These are phyloP conservation scores for Poecile montanus DNA, from an alignment of 2,797 vertebrate genomes.

Conservation along the genomic window DNA sequence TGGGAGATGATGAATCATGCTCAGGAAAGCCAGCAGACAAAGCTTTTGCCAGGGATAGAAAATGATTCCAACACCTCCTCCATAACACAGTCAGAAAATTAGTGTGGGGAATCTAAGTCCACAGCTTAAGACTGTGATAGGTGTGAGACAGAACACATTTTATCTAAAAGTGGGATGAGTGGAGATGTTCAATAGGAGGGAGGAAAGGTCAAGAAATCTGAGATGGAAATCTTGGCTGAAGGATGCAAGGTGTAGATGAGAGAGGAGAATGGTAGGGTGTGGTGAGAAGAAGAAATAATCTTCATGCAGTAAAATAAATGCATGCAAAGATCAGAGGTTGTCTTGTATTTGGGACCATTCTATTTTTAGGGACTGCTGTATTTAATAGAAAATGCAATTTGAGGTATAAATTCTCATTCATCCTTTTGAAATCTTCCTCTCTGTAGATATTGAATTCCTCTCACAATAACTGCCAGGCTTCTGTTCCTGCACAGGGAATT, in stretches of 20 bases:
- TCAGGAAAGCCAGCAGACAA: not conserved
- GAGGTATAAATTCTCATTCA: conserved; percentile 7
- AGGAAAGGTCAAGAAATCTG: conserved; percentile 21
- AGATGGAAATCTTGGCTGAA: not conserved
- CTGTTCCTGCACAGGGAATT: not conserved
- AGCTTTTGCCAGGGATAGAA: not conserved
- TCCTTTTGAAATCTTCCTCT: conserved; percentile 20
- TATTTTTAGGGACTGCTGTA: conserved; percentile 17
- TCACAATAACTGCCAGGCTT: conserved; percentile 12
- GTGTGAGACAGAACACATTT: not conserved
- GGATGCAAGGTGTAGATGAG: not conserved
- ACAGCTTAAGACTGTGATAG: not conserved
- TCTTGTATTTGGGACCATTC: not conserved
- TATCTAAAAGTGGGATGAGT: not conserved
- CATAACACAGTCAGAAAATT: not conserved
- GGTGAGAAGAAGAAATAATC: not conserved
- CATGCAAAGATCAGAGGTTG: not conserved
- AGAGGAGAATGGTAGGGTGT: accelerated
- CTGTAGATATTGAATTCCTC: conserved; percentile 3
- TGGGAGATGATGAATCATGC: not conserved
- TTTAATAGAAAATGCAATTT: conserved; percentile 52
- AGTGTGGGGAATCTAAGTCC: not conserved
- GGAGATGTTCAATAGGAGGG: not conserved
- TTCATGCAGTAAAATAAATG: not conserved
- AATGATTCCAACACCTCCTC: not conserved